These are phyloP conservation scores for Conops quadrifasciatus DNA, from an alignment of 2,888 invertebrate species.

Conservation along the genomic window DNA sequence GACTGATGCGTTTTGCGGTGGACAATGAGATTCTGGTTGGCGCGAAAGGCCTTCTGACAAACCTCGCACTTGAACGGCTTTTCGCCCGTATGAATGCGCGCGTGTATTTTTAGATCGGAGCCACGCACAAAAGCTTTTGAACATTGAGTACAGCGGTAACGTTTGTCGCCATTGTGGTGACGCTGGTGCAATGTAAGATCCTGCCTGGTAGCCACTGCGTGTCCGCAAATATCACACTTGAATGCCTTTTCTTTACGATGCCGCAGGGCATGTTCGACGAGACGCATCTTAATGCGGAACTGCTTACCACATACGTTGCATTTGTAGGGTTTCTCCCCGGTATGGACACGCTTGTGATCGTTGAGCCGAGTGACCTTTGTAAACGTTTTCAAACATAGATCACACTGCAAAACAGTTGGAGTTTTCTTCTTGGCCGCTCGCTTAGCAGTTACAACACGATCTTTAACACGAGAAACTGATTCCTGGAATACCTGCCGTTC, in stretches of 20 bases:
- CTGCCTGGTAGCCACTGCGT: conserved; percentile 58
- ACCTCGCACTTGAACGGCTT: conserved; percentile 59
- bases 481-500: background rate
- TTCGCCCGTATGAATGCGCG: conserved; percentile 60
- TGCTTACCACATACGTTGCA: conserved; percentile 56
- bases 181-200: conserved; percentile 58
- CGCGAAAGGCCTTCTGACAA: conserved; percentile 58
- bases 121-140: conserved; percentile 60
- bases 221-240: conserved; percentile 56
- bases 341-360: conserved; percentile 59
- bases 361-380: conserved; percentile 55
- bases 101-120: conserved; percentile 59
- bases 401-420: conserved; percentile 49
- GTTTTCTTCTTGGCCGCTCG: conserved; percentile 14
- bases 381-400: conserved; percentile 54
- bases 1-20: conserved; percentile 59
- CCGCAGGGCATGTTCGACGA: conserved; percentile 57
- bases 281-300: conserved; percentile 59
- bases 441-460: background rate
- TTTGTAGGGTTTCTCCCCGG: conserved; percentile 60
- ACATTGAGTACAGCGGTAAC: conserved; percentile 57
- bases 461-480: background rate
- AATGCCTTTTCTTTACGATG: conserved; percentile 60
- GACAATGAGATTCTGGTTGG: conserved; percentile 61
- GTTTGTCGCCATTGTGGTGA: conserved; percentile 59